Evolutionary conservation across 2,888 invertebrate species (phyloP).

Genomic region (Diaprepes abbreviatus): DNA sequence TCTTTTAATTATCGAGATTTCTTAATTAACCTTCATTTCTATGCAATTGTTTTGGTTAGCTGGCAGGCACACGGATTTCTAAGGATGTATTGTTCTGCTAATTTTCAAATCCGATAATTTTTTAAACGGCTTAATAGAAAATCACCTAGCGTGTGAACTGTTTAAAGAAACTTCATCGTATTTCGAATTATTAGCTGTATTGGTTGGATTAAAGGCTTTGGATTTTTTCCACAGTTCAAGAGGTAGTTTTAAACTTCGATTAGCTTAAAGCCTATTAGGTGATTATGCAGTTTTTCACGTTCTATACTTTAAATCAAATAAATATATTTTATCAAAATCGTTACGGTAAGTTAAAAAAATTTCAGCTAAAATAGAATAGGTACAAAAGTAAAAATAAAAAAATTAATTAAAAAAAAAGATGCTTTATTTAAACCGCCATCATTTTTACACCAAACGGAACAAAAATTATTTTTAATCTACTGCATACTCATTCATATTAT

Average conservation of each 20-base stretch:
- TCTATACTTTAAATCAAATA: too few relatives aligned
- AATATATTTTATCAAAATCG: too few relatives aligned
- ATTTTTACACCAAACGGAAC: too few relatives aligned
- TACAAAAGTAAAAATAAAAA: too few relatives aligned
- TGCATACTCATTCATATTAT: too few relatives aligned
- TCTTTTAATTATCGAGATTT: constrained; percentile 57
- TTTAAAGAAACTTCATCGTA: constrained; percentile 29
- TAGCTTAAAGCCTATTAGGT: too few relatives aligned
- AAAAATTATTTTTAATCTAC: too few relatives aligned
- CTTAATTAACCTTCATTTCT: constrained; percentile 53
- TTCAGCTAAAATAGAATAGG: too few relatives aligned
- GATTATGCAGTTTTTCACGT: too few relatives aligned
- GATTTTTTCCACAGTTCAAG: neutral
- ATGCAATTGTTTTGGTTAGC: constrained; percentile 33
- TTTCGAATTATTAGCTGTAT: constrained; percentile 14
- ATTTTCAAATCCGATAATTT: constrained; percentile 38
- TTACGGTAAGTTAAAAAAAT: too few relatives aligned
- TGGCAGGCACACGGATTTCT: constrained; percentile 26
- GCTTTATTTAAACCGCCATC: too few relatives aligned
- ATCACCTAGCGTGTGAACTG: constrained; percentile 31
- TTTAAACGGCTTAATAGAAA: constrained; percentile 32
- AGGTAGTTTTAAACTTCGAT: neutral
- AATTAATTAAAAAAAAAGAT: too few relatives aligned
- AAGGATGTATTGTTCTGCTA: constrained; percentile 44
- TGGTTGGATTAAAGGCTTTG: neutral